Base-by-base conservation (phyloP, 2,113 vertebrate species). In the Cynopterus brachyotis region DNA sequence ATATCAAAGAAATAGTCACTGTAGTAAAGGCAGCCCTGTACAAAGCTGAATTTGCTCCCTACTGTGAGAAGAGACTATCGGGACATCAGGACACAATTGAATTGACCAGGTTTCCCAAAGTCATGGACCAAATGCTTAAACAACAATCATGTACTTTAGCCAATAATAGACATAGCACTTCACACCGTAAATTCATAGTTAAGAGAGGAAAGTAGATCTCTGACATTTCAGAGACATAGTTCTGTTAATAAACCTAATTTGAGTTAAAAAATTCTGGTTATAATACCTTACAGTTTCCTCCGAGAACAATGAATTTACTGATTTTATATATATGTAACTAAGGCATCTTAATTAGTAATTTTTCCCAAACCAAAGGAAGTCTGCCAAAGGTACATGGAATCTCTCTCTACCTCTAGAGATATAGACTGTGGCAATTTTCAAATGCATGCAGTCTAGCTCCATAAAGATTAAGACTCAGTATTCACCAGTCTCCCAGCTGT, bases 381-480 rank as follows among this genome's bases (percentile, higher is more conserved):
- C 9, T 92, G 45, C 42, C 82, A 70, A 80, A 59, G 6, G 4
- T 72, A 24, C 11, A 42, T 0, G 85, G 76, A 85, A 55, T 26
- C 8, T 93, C 42, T 72, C 10, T 32, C 47, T 73, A 67, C 7
- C n/a, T 85, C 30, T 24, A 40, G 47, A 92, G 15, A 50, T 24
- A 42, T n/a, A 75, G 70, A 42, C 4, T 22, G 28, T 76, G 83
- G 55, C 30, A 47, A 55, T 19, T 81, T 85, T 72, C 70, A 95
- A 94, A 76, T 72, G 62, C 1, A 64, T 42, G 13, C 28, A 45
- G n/a, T 66, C 60, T 64, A 95, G 13, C 22, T 64, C 82, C 40
- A 78, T 42, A 57, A 91, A 81, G 59, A 88, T 72, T 78, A 89
- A 86, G 90, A 89, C 12, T 57, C 24, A 66, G 20, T 72, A 50